Conservation (phyloP, 2,888 invertebrate species). For the Drosophila rubida region DNA sequence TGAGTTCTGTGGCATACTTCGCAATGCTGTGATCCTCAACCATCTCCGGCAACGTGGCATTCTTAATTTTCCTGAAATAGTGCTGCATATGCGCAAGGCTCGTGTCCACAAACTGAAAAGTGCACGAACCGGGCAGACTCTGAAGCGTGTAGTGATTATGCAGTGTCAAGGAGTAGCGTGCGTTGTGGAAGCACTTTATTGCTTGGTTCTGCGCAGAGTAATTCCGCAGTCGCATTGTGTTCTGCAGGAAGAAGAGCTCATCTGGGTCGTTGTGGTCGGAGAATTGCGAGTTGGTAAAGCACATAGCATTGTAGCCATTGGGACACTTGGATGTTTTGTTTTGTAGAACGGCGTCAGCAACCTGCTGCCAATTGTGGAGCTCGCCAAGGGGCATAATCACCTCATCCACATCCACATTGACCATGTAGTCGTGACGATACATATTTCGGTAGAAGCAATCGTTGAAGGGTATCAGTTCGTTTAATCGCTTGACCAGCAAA, state of each 20-base stretch:
- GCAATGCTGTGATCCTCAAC: slow-evolving; percentile 43
- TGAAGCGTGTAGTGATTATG: slow-evolving; percentile 94
- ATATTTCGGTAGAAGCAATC: slow-evolving; percentile 96
- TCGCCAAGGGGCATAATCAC: slow-evolving; percentile 90
- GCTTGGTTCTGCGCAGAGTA: slow-evolving; percentile 89
- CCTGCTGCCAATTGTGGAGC: slow-evolving; percentile 84
- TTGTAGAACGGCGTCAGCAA: slow-evolving; percentile 75
- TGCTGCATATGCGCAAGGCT: slow-evolving; percentile 52
- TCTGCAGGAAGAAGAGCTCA: slow-evolving; percentile 88
- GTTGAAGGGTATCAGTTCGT: slow-evolving; percentile 96
- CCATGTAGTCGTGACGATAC: slow-evolving; percentile 93
- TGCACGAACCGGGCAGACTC: slow-evolving; percentile 86
- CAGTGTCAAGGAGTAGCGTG: slow-evolving; percentile 91
- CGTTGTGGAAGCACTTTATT: slow-evolving; percentile 95
- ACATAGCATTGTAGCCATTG: slow-evolving; percentile 86
- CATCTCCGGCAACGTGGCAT: slow-evolving; percentile 1
- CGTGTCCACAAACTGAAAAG: not conserved
- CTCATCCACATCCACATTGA: slow-evolving; percentile 95
- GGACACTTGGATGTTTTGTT: not conserved
- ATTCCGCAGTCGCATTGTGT: slow-evolving; percentile 90
- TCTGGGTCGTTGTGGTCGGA: slow-evolving; percentile 85
- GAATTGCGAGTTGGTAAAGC: slow-evolving; percentile 94
- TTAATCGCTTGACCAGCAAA: slow-evolving; percentile 93
- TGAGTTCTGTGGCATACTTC: slow-evolving; percentile 40
- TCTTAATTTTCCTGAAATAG: slow-evolving; percentile 28